Evolutionary conservation across 2,113 vertebrate species (phyloP).

Genomic region (Protobothrops mucrosquamatus): DNA sequence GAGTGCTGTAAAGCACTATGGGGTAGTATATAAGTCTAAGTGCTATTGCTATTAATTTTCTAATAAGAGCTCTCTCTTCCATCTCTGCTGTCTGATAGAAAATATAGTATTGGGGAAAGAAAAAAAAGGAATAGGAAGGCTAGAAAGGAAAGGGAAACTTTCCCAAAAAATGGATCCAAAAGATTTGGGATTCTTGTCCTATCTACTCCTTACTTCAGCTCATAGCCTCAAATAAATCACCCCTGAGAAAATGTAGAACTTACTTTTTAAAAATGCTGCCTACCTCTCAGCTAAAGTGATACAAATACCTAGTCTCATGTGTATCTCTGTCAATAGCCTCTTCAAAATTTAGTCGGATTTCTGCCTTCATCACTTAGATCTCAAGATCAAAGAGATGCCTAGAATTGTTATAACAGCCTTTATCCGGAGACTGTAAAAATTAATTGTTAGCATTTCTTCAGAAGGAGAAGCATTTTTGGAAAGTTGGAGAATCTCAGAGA

Average conservation of each 20-base stretch:
- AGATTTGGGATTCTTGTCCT: neutral
- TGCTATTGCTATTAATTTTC: neutral
- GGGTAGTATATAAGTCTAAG: neutral
- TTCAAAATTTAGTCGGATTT: neutral
- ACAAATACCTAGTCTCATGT: neutral
- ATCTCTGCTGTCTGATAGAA: neutral
- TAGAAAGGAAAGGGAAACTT: neutral
- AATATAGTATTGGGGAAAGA: neutral
- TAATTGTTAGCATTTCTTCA: neutral
- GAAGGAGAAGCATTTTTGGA: neutral
- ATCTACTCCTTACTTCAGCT: neutral
- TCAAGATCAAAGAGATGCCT: neutral
- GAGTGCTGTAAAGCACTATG: neutral
- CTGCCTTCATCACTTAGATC: neutral
- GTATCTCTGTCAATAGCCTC: neutral
- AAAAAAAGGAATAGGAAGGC: neutral
- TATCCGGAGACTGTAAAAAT: neutral
- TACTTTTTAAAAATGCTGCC: neutral
- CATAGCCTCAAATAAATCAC: neutral
- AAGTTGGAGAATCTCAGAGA: neutral
- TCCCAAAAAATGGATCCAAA: neutral
- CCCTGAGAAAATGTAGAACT: neutral
- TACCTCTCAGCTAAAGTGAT: neutral
- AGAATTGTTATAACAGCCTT: neutral
- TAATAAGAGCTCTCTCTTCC: neutral